Conservation (phyloP, 2,888 invertebrate species). For the Pogonocherus hispidulus region DNA sequence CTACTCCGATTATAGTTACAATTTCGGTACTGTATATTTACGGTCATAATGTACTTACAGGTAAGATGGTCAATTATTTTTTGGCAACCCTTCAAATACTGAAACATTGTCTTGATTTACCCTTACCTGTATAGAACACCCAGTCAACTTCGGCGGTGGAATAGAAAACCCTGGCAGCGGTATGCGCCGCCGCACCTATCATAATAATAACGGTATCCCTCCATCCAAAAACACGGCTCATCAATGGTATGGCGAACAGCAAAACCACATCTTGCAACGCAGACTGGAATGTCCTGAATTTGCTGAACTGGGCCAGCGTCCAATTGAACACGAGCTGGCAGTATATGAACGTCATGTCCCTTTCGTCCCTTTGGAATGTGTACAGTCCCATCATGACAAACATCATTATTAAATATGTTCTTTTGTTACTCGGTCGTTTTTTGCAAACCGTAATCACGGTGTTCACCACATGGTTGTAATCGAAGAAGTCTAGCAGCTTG, state of each 20-base stretch:
- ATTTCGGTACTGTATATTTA: no score
- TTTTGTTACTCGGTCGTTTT: conserved; percentile 72
- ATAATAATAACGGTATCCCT: conserved; percentile 82
- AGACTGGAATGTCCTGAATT: conserved; percentile 80
- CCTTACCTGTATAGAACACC: conserved; percentile 75
- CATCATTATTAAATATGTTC: conserved; percentile 78
- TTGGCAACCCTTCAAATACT: no score
- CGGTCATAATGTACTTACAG: no score
- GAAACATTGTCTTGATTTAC: neutral
- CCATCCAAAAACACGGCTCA: conserved; percentile 78
- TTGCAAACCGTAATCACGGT: conserved; percentile 76
- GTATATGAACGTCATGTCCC: conserved; percentile 81
- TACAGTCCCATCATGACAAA: conserved; percentile 83
- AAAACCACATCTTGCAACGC: conserved; percentile 79
- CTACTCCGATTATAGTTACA: no score
- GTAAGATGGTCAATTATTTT: no score
- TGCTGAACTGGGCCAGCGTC: conserved; percentile 78
- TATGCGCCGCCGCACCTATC: conserved; percentile 80
- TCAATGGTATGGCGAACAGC: conserved; percentile 79
- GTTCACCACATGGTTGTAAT: conserved; percentile 75
- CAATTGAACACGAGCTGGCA: conserved; percentile 81
- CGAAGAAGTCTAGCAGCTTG: conserved; percentile 80
- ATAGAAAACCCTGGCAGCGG: conserved; percentile 78
- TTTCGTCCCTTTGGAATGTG: conserved; percentile 88
- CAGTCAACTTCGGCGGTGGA: conserved; percentile 72